Conservation (phyloP, 2,888 invertebrate genomes). For the Spisula solida region DNA sequence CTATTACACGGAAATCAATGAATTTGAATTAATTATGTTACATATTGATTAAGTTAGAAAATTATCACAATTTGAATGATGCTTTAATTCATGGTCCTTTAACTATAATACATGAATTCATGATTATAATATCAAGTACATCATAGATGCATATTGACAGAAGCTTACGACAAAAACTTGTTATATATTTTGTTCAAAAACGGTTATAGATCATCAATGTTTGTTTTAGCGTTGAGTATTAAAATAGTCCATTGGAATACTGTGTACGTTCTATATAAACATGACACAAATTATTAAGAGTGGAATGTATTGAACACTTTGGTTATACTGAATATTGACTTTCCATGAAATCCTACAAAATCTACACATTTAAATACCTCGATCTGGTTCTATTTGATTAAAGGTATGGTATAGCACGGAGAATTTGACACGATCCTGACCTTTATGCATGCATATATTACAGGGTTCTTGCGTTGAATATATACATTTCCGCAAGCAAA, state of each 20-base stretch:
- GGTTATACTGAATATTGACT: constrained; percentile 1
- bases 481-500: too few species aligned
- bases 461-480: too few species aligned
- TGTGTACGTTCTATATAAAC: background rate
- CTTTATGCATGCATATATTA: too few species aligned
- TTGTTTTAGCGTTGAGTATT: background rate
- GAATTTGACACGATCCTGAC: too few species aligned
- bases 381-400: background rate
- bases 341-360: background rate
- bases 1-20: background rate
- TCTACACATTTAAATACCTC: background rate
- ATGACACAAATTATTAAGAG: background rate
- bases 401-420: too few species aligned
- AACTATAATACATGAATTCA: background rate
- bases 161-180: background rate
- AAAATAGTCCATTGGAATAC: background rate
- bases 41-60: background rate
- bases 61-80: background rate
- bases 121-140: background rate
- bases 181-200: background rate
- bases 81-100: background rate
- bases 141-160: background rate
- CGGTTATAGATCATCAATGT: background rate
- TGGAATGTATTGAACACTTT: background rate
- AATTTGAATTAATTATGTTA: background rate